Evolutionary conservation across 2,113 vertebrate species (phyloP), one percentile per base, ranked within the genome.

Genomic region (Nibea albiflora): DNA sequence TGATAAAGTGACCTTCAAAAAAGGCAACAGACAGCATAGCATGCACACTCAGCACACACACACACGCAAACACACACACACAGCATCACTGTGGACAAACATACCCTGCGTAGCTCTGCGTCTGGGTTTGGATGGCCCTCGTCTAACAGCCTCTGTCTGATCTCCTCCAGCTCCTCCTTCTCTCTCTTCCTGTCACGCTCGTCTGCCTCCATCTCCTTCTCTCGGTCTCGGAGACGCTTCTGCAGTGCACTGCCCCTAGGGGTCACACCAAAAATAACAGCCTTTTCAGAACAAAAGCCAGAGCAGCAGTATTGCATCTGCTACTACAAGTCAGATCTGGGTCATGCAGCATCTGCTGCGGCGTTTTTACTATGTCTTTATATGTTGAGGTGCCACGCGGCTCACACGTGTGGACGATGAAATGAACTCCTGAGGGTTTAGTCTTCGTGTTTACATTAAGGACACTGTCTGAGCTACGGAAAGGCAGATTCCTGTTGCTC

Each of bases 81-180:
- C 11, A 74, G 56, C 14, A 24, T 42, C 19, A 46, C 7, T 39
- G 35, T 5, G 65, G 53, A 57, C 12, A 49, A 71, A 47, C 95
- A 85, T 88, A 99, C 98, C 95, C 98, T 97, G 92, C 99, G 97
- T 26, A 99, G 96, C 87, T 99, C 98, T 62, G 97, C 98, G 88
- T 99, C 98, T 71, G 98, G 98, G 92, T 99, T 97, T 65, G 98
- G 98, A 84, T 99, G 98, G 50, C 98, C 98, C 94, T 99, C 98
- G 82, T 97, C 97, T 85, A 99, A 87, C 90, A 99, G 96, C 72
- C 98, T 96, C 90, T 98, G 98, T 88, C 98, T 95, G 89, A 99
- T 99, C 95, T 99, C 98, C 89, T 99, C 98, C 76, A 97, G 91
- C 91, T 99, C 98, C 93, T 99, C 98, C 91, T 98, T 99, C 90